A percentile compares a stretch with the other conserved stretches of the same genome.
These are phyloP conservation scores for Hyles lineata DNA, from an alignment of 2,888 invertebrate genomes.

Conservation along the genomic window DNA sequence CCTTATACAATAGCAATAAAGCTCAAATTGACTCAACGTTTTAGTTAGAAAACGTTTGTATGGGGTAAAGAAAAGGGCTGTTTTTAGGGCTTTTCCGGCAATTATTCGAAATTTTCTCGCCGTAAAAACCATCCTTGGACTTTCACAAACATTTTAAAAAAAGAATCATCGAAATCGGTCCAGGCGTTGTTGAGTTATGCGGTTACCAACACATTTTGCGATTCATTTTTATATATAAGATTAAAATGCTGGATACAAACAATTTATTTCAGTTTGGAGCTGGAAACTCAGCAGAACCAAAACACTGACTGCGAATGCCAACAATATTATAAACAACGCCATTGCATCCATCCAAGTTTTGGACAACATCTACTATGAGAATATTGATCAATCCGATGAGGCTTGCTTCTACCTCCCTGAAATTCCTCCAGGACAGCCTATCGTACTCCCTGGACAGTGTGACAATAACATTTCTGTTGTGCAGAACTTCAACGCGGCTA, in stretches of 20 bases:
- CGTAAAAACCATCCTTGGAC: too few relatives aligned
- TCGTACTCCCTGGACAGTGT: conserved; percentile 64
- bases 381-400: conserved; percentile 52
- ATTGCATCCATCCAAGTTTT: conserved; percentile 56
- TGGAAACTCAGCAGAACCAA: conserved; percentile 70
- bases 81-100: too few relatives aligned
- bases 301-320: conserved; percentile 44
- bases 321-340: conserved; percentile 49
- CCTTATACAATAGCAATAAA: too few relatives aligned
- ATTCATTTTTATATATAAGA: too few relatives aligned
- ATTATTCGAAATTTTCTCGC: too few relatives aligned
- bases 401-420: conserved; percentile 67
- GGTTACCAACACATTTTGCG: too few relatives aligned
- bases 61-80: too few relatives aligned
- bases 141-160: too few relatives aligned
- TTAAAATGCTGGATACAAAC: not conserved
- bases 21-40: too few relatives aligned
- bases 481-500: conserved; percentile 55
- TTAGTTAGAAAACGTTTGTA: too few relatives aligned
- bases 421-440: conserved; percentile 47
- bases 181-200: too few relatives aligned
- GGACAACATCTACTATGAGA: conserved; percentile 55
- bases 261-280: conserved; percentile 52
- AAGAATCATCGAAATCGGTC: too few relatives aligned
- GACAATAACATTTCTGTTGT: conserved; percentile 60